These are phyloP conservation scores for Coremacera marginata DNA, from an alignment of 2,888 invertebrate species.

Conservation along the genomic window DNA sequence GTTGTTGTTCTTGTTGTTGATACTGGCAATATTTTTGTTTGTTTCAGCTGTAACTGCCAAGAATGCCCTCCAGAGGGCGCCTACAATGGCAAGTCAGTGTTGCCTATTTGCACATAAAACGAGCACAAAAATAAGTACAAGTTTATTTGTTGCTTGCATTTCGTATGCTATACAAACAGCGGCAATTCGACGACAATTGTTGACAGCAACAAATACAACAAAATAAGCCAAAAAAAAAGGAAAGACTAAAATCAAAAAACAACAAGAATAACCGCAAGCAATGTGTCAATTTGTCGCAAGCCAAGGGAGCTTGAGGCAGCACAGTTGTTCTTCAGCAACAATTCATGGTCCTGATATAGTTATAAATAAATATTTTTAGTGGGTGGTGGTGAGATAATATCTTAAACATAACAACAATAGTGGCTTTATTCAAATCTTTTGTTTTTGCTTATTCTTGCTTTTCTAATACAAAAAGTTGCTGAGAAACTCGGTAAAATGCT, in stretches of 20 bases:
- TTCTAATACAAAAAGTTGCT: too few relatives aligned
- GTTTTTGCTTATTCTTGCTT: too few relatives aligned
- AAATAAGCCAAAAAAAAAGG: too few relatives aligned
- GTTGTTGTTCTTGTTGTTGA: constrained; percentile 5
- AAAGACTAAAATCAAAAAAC: background rate
- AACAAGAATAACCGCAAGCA: constrained; percentile 4
- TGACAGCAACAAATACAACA: constrained; percentile 24
- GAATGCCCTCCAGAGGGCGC: constrained; percentile 18
- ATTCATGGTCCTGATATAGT: too few relatives aligned
- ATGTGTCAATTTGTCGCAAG: constrained; percentile 3
- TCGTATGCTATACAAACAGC: constrained; percentile 22
- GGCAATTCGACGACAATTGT: constrained; percentile 30
- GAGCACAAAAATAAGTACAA: constrained; percentile 1
- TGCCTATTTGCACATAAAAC: background rate
- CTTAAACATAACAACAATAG: too few relatives aligned
- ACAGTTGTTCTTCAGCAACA: background rate
- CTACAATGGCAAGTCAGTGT: background rate
- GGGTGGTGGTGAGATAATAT: too few relatives aligned
- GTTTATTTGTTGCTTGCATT: constrained; percentile 14
- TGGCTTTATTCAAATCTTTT: too few relatives aligned
- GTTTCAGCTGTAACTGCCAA: constrained; percentile 1
- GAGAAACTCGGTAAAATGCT: too few relatives aligned
- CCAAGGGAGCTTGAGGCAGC: background rate
- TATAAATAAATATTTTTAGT: too few relatives aligned
- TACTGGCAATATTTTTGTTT: background rate